Conservation (phyloP, 92 coral and sea anemone species). For the Paramuricea clavata region DNA sequence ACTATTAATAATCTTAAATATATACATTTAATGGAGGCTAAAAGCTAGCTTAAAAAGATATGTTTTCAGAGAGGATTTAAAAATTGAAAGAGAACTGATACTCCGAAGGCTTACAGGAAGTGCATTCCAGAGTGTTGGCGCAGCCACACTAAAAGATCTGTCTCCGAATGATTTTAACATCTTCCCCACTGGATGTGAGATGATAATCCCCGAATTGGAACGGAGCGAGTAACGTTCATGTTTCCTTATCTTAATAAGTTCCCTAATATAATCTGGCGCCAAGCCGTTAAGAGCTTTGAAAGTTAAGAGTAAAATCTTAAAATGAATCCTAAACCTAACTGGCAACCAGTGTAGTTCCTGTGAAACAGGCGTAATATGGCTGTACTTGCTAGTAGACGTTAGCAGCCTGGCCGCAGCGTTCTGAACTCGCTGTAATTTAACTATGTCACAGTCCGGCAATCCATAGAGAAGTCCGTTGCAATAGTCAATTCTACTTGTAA, state of each 20-base stretch:
- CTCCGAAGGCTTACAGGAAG: not conserved
- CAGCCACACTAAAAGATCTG: not conserved
- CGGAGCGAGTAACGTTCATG: not conserved
- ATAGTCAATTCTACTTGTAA: not conserved
- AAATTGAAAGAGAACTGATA: not conserved
- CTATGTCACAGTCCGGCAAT: not conserved
- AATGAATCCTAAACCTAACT: not conserved
- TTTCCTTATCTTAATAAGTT: not conserved
- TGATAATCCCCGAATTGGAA: not conserved
- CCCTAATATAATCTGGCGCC: slow-evolving; percentile 10
- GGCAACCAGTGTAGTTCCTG: slow-evolving; percentile 4
- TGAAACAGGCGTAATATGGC: not conserved
- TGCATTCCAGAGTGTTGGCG: not conserved
- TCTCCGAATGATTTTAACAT: not conserved
- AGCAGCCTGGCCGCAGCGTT: slow-evolving; percentile 14
- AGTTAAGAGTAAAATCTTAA: not conserved
- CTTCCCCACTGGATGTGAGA: not conserved
- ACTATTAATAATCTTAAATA: not conserved
- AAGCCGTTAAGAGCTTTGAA: not conserved
- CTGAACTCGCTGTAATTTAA: not conserved
- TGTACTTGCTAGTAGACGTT: not conserved
- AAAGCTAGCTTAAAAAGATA: not conserved
- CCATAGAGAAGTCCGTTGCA: not conserved
- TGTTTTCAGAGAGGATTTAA: not conserved
- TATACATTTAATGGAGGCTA: not conserved